Conservation (phyloP, 2,888 invertebrate species). For the Sacculina carcini region DNA sequence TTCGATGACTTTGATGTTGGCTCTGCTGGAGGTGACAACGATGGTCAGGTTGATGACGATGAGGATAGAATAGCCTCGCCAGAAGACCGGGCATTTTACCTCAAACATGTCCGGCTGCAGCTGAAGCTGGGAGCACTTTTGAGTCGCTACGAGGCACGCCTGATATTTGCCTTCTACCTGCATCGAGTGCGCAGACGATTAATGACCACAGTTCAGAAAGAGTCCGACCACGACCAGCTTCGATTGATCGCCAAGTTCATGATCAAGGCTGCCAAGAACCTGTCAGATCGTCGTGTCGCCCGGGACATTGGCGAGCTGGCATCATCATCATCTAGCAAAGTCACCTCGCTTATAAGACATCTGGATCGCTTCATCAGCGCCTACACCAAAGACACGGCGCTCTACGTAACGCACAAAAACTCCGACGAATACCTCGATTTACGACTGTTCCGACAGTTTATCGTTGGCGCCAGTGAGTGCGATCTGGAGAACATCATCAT, state of each 20-base stretch:
- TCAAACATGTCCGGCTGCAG: no score
- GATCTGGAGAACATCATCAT: constrained; percentile 44
- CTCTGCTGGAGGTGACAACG: no score
- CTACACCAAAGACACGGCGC: constrained; percentile 54
- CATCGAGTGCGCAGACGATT: constrained; percentile 42
- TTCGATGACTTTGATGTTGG: no score
- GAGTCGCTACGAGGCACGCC: constrained; percentile 36
- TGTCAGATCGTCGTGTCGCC: no score
- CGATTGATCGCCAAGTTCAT: constrained; percentile 48
- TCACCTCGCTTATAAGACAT: constrained; percentile 58
- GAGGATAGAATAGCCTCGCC: no score
- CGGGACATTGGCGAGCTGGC: no score
- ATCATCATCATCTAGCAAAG: no score
- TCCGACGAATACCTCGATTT: not conserved
- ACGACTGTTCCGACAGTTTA: not conserved
- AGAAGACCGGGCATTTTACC: no score
- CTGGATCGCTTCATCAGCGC: constrained; percentile 56
- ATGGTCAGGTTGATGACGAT: no score
- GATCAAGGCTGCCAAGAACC: constrained; percentile 38
- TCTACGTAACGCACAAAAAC: constrained; percentile 8
- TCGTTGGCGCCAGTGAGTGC: constrained; percentile 17
- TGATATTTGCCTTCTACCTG: constrained; percentile 49
- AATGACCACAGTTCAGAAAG: constrained; percentile 13
- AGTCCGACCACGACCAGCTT: constrained; percentile 9
- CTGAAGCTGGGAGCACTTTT: no score